These are phyloP conservation scores for Chaetodon trifasciatus DNA, from an alignment of 2,797 vertebrate genomes.

Conservation along the genomic window DNA sequence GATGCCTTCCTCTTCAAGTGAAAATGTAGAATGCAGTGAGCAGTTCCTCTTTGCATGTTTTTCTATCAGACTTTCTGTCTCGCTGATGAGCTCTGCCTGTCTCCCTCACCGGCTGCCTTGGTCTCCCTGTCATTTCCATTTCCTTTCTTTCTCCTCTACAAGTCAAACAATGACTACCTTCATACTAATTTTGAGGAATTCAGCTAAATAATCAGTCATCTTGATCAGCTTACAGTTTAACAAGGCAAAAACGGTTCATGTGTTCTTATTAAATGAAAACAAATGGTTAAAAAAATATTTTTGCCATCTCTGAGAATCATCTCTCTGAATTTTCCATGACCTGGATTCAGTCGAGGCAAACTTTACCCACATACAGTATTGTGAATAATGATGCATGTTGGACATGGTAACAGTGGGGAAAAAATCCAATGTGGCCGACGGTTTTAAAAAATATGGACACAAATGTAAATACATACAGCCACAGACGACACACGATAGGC, in stretches of 20 bases:
- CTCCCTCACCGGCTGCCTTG: not conserved
- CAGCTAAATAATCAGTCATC: not conserved
- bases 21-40: slow-evolving; percentile 59
- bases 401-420: not conserved
- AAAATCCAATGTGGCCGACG: slow-evolving; percentile 12
- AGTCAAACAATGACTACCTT: not conserved
- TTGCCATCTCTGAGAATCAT: not conserved
- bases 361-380: not conserved
- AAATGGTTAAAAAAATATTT: not conserved
- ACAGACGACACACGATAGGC: slow-evolving; percentile 18
- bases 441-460: slow-evolving; percentile 24
- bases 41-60: slow-evolving; percentile 25
- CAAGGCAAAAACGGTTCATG: not conserved
- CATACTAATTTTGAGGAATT: not conserved
- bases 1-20: slow-evolving; percentile 60
- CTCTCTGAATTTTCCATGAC: not conserved
- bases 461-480: slow-evolving; percentile 35
- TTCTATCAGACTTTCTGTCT: slow-evolving; percentile 11
- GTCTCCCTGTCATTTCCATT: not conserved
- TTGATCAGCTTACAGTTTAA: not conserved
- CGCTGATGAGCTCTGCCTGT: not conserved
- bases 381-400: slow-evolving; percentile 10
- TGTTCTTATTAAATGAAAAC: not conserved
- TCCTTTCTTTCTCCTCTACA: not conserved
- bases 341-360: slow-evolving; percentile 1